Base-by-base conservation (phyloP, 2,888 invertebrate species). In the Heliconius ismenius region DNA sequence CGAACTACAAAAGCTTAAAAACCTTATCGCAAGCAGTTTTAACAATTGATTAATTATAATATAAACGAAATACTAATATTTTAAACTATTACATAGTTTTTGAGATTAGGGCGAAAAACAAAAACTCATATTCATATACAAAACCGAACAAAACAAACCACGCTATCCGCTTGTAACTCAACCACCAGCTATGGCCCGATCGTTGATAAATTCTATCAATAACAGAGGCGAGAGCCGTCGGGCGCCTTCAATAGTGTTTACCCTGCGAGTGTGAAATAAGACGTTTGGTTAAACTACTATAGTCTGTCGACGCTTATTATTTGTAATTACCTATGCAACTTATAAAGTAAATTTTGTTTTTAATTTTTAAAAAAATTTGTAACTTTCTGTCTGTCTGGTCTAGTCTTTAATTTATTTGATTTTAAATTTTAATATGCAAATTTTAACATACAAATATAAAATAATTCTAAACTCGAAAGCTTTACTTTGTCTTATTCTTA, bases 141-240 rank as follows among this genome's bases (percentile, higher is more conserved):
- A 13, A 62, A 24, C 2, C 13, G 28, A 10, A 69, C 21, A 21
- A 28, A n/a, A 4, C 15, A 36, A n/a, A 58, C 26, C 58, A 24
- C 26, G 54, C 78, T 87, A 85, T 86, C 26, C 81, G 81, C 85
- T 81, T 74, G 11, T 80, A 15, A 18, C 81, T 82, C 76, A 68
- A 26, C 3, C 82, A 83, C 69, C 18, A 18, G 60, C 73, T 79
- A 80, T n/a, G 85, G 85, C 89, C 86, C 86, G 90, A 91, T 91
- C 86, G 89, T 86, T 93, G 93, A 93, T 93, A 93, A 93, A 93
- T 93, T 92, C 88, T 92, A 93, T 93, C 93, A 93, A 92, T 93
- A 92, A 90, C 87, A 89, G 88, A 85, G 88, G 85, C 89, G 88
- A 86, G 89, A 89, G 90, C 89, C 85, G 91, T 88, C 91, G 88